These are phyloP conservation scores for Acanthisitta chloris DNA, from an alignment of 2,113 vertebrate genomes.

Conservation along the genomic window DNA sequence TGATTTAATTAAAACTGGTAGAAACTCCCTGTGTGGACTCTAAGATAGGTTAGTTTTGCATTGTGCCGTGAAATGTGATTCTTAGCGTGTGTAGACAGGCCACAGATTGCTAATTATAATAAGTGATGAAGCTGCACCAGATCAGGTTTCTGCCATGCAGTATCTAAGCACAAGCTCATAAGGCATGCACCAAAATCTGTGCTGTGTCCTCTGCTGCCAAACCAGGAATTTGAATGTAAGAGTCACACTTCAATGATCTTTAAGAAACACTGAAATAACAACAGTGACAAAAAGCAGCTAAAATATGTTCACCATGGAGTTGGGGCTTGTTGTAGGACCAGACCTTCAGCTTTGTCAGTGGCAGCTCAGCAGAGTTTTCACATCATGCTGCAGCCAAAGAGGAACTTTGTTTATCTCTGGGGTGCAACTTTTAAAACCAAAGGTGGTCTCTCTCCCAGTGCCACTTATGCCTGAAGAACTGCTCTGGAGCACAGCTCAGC, in stretches of 20 bases:
- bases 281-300: not conserved
- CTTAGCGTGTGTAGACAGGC: not conserved
- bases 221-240: not conserved
- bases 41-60: not conserved
- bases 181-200: not conserved
- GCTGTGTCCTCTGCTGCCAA: not conserved
- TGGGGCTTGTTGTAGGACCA: not conserved
- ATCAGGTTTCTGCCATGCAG: not conserved
- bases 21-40: not conserved
- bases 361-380: not conserved
- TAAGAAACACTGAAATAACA: not conserved
- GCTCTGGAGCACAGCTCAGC: not conserved
- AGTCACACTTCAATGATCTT: not conserved
- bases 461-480: not conserved
- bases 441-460: not conserved
- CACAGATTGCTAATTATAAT: conserved; percentile 36
- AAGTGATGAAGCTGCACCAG: conserved; percentile 4
- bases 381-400: not conserved
- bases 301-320: not conserved
- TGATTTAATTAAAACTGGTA: conserved; percentile 32
- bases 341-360: not conserved
- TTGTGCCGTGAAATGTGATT: conserved; percentile 4
- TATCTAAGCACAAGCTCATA: not conserved
- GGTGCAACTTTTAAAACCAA: not conserved
- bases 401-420: not conserved